Conservation (phyloP, 1,140 invertebrate species). For the Bombus soroeensis region DNA sequence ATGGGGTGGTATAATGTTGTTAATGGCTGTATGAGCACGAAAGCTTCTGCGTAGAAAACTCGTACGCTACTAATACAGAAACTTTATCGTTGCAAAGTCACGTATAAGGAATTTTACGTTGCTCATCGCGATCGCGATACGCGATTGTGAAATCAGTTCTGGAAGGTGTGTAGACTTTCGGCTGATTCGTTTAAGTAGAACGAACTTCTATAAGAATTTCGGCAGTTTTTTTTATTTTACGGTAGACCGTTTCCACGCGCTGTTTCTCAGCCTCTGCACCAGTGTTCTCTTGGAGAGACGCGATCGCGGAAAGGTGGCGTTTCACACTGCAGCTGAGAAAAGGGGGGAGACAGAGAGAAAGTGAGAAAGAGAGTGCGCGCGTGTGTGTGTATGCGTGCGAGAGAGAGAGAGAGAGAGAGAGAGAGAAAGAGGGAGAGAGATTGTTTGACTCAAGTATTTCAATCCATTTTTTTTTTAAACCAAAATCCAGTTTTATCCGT, state of each 20-base stretch:
- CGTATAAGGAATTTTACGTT: slow-evolving; percentile 18
- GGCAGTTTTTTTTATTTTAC: slow-evolving; percentile 26
- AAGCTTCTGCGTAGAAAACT: slow-evolving; percentile 26
- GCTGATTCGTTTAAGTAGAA: slow-evolving; percentile 13
- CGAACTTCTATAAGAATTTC: background rate
- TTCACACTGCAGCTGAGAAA: slow-evolving; percentile 73
- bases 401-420: too few species aligned
- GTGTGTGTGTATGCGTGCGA: background rate
- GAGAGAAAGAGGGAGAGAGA: background rate
- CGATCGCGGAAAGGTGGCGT: slow-evolving; percentile 73
- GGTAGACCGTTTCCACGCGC: slow-evolving; percentile 65
- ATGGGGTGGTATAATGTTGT: slow-evolving; percentile 21
- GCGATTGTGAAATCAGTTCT: background rate
- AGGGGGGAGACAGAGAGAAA: background rate
- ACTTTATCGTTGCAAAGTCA: slow-evolving; percentile 28
- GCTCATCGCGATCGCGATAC: slow-evolving; percentile 12
- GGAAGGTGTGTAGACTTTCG: slow-evolving; percentile 13
- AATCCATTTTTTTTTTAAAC: background rate
- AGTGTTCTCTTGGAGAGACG: slow-evolving; percentile 73
- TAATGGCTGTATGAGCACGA: slow-evolving; percentile 38
- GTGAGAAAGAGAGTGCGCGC: background rate
- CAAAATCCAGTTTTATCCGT: background rate
- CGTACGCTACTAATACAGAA: slow-evolving; percentile 16
- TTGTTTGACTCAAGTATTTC: background rate
- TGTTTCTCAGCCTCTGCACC: slow-evolving; percentile 66